phyloP scores from a whole-genome alignment of 2,888 invertebrate genomes.

The Cyclophora punctaria region DNA sequence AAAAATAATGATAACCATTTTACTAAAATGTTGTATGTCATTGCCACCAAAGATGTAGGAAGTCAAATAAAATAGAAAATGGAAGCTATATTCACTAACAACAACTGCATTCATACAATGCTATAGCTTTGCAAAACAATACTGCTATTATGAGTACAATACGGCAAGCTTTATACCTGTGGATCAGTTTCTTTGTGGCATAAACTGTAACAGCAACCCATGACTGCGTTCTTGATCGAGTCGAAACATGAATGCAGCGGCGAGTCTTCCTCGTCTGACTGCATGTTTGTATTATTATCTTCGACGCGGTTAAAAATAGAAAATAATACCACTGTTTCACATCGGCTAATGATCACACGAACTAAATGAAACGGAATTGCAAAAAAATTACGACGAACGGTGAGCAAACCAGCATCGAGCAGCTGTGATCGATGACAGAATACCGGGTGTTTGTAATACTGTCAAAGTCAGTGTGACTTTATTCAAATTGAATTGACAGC shows the following conservation, averaged over 20 bases:
- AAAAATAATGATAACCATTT: conserved; percentile 27
- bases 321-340: conserved; percentile 42
- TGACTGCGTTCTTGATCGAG: conserved; percentile 65
- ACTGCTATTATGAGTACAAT: conserved; percentile 1
- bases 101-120: conserved; percentile 4
- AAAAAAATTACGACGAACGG: conserved; percentile 3
- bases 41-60: conserved; percentile 13
- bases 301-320: conserved; percentile 60
- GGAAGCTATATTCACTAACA: too few relatives aligned
- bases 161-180: conserved; percentile 68
- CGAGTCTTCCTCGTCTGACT: conserved; percentile 62
- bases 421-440: too few relatives aligned
- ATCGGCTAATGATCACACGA: conserved; percentile 20
- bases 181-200: conserved; percentile 81
- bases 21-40: conserved; percentile 3
- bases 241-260: conserved; percentile 70
- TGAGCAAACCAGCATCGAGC: too few relatives aligned
- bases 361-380: conserved; percentile 1
- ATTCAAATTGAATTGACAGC: too few relatives aligned
- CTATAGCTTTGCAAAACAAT: neutral
- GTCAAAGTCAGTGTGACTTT: too few relatives aligned
- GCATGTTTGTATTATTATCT: conserved; percentile 61
- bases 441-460: too few relatives aligned
- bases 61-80: conserved; percentile 5
- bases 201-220: conserved; percentile 83